Conservation (phyloP, 2,113 vertebrate genomes). For the Sakesphorus luctuosus region DNA sequence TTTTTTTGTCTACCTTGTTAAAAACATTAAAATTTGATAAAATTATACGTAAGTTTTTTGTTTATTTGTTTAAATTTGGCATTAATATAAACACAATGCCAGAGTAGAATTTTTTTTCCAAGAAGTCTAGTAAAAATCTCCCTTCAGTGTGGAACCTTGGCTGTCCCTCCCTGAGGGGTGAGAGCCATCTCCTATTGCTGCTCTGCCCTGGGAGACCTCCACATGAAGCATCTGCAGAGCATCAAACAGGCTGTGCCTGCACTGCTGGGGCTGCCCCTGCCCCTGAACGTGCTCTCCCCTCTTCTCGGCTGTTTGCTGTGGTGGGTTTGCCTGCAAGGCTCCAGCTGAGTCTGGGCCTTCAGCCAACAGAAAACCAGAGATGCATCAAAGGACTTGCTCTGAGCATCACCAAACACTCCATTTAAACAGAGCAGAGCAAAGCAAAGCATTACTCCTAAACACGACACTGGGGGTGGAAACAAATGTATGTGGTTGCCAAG, state of each 20-base stretch:
- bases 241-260: background rate
- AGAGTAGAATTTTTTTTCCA: background rate
- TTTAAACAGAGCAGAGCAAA: background rate
- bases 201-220: background rate
- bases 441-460: background rate
- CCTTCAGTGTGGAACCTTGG: background rate
- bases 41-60: background rate
- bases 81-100: background rate
- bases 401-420: background rate
- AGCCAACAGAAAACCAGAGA: slow-evolving; percentile 19
- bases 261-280: background rate
- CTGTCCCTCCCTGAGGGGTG: background rate
- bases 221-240: background rate
- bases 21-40: background rate
- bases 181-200: background rate
- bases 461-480: background rate
- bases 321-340: background rate
- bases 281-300: background rate
- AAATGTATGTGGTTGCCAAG: background rate
- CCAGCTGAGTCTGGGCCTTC: background rate
- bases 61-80: background rate
- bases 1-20: background rate
- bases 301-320: background rate
- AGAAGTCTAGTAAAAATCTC: background rate
- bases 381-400: slow-evolving; percentile 4